Percentiles rank a stretch among this genome's conserved stretches.
phyloP scores from a whole-genome alignment of 2,113 vertebrate genomes.

The Hepsetus odoe region DNA sequence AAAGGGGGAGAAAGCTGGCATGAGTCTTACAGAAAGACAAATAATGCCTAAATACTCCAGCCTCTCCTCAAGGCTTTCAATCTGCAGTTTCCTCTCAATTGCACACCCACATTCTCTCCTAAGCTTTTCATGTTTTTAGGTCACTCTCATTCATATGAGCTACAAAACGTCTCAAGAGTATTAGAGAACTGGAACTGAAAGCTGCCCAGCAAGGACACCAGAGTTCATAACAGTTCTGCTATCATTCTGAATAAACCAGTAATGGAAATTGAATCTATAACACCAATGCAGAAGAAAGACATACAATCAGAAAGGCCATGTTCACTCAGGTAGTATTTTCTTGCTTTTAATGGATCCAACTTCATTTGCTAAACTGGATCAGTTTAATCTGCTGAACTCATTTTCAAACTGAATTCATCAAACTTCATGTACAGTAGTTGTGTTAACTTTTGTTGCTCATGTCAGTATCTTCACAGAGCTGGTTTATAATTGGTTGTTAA shows the following conservation, averaged over 20 bases:
- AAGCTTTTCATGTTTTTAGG: conserved; percentile 2
- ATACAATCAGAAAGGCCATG: too few relatives aligned
- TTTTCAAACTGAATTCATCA: too few relatives aligned
- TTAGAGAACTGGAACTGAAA: not conserved
- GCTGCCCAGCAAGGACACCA: not conserved
- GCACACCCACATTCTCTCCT: not conserved
- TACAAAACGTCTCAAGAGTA: not conserved
- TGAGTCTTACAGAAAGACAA: conserved; percentile 1
- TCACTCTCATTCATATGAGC: not conserved
- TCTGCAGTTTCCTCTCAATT: not conserved
- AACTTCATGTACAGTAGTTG: too few relatives aligned
- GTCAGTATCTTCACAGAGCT: too few relatives aligned
- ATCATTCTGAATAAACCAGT: not conserved
- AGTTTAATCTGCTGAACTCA: too few relatives aligned
- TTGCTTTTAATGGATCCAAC: too few relatives aligned
- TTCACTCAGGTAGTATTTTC: too few relatives aligned
- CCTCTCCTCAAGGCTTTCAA: not conserved
- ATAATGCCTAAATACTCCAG: not conserved
- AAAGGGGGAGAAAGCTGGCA: conserved; percentile 7
- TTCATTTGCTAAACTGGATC: too few relatives aligned
- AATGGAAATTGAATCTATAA: not conserved
- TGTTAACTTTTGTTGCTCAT: too few relatives aligned
- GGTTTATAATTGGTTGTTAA: too few relatives aligned
- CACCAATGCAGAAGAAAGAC: too few relatives aligned
- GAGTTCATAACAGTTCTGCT: not conserved